These are phyloP conservation scores for Mimachlamys varia DNA, from an alignment of 2,888 invertebrate species.

Conservation along the genomic window DNA sequence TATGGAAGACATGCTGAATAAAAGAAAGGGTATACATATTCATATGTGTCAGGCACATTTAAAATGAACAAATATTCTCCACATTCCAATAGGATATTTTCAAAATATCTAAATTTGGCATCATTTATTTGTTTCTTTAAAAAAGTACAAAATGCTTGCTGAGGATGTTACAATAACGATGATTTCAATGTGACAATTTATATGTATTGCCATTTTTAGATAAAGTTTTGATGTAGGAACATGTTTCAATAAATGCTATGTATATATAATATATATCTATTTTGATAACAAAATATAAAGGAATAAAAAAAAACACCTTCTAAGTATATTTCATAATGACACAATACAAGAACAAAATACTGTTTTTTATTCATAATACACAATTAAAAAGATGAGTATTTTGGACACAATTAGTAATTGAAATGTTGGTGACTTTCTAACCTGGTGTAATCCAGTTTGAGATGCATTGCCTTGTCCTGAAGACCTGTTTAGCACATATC, in stretches of 20 bases:
- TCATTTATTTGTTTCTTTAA: background rate
- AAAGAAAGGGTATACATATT: background rate
- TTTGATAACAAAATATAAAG: background rate
- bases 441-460: too few relatives aligned
- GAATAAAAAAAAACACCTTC: background rate
- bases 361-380: background rate
- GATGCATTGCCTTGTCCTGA: too few relatives aligned
- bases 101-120: slow-evolving; percentile 8
- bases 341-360: background rate
- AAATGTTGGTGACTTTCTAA: background rate
- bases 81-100: background rate
- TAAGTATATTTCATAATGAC: background rate
- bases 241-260: background rate
- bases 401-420: background rate
- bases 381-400: background rate
- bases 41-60: background rate
- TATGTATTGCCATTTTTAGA: background rate
- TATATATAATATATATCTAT: too few relatives aligned
- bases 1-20: background rate
- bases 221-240: background rate
- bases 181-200: background rate
- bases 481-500: too few relatives aligned
- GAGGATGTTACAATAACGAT: slow-evolving; percentile 11
- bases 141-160: slow-evolving; percentile 20
- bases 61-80: background rate